A percentile compares a stretch with the other conserved stretches of the same genome.
Conservation (phyloP, 2,888 invertebrate species). For the Torymus texanus region DNA sequence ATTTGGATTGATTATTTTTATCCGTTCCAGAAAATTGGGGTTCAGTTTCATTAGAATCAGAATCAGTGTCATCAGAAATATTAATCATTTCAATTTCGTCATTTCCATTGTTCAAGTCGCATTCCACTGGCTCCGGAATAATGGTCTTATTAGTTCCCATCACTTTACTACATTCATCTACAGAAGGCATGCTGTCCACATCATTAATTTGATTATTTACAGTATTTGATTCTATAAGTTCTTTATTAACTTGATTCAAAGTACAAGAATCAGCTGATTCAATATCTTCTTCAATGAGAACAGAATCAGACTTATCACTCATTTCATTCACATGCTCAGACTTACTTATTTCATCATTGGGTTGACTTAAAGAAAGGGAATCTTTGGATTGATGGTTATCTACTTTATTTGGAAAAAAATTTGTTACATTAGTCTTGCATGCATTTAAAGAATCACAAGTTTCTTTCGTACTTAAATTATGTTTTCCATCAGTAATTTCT, state of each 20-base stretch:
- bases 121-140: conserved; percentile 21
- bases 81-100: conserved; percentile 27
- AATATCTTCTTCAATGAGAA: too few species aligned
- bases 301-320: too few species aligned
- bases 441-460: neutral
- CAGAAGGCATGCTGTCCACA: neutral
- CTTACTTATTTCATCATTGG: conserved; percentile 2
- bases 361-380: conserved; percentile 7
- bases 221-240: neutral
- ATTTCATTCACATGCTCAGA: neutral
- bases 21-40: conserved; percentile 34
- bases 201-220: conserved; percentile 9
- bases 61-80: conserved; percentile 17
- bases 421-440: neutral
- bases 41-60: conserved; percentile 38
- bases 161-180: neutral
- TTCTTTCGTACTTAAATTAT: neutral
- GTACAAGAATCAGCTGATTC: too few species aligned
- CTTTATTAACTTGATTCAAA: neutral
- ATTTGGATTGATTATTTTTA: conserved; percentile 55
- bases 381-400: conserved; percentile 8
- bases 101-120: neutral
- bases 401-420: neutral
- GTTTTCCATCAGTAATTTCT: too few species aligned
- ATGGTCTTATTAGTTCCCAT: conserved; percentile 19